Base-by-base conservation (phyloP, 2,113 vertebrate species). In the Aegypius monachus region DNA sequence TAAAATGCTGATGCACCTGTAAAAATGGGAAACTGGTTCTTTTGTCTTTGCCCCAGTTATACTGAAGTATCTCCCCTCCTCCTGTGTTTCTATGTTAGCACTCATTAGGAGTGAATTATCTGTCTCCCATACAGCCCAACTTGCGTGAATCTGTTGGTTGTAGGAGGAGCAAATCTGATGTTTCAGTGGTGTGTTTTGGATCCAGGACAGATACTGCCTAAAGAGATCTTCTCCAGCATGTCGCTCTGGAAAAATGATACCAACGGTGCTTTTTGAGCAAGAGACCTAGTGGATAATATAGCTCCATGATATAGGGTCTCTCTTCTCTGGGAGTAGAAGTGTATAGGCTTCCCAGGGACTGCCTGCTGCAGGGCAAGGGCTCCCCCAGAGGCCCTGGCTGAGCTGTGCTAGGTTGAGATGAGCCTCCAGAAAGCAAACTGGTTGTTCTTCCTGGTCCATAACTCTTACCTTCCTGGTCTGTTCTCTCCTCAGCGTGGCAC, bases 401-500 rank as follows among this genome's bases (percentile, higher is more conserved):
- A 83, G 71, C 61, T 59, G 32, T 27, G 11, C 53, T 19, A 3
- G 62, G 32, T 29, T 43, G 88, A 61, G 16, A 8, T 21, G 38
- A 86, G 32, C 17, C 53, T 73, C 25, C 81, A 58, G n/a, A 45
- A 45, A 31, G 29, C 2, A 2, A 74, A 14, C 45, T 67, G 59
- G 3, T 14, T 43, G 19, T 29, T 80, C n/a, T 5, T 55, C 6
- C 56, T 52, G 68, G 11, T 62, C 42, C 43, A 0, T 63, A 62
- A 42, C 58, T 88, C 58, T 61, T 31, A 45, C 71, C 13, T 63
- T 70, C 17, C 45, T 13, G 56, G 21, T 77, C 66, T 42, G 59
- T 63, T 91, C 23, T 80, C 85, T 58, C 97, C 73, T 42, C 96
- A 99, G 99, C 99, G 99, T 82, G 98, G 99, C 61, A 99, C 99